Evolutionary conservation across 2,888 invertebrate species (phyloP).

Genomic region (Melinaea marsaeus): DNA sequence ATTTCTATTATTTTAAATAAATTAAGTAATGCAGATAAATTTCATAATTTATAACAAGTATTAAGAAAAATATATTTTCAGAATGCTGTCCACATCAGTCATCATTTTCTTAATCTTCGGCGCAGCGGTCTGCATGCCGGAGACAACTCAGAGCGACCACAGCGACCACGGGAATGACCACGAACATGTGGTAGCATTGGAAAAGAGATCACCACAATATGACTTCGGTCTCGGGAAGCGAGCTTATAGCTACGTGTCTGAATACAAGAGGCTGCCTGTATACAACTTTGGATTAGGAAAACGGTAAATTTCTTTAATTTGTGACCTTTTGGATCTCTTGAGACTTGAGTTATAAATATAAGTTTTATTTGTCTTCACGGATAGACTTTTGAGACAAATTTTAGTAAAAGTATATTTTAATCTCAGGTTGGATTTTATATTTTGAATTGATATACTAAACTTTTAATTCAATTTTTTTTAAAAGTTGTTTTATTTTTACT

Average conservation of each 20-base stretch:
- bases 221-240: constrained; percentile 76
- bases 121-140: constrained; percentile 58
- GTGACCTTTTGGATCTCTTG: background rate
- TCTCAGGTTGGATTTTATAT: too few species aligned
- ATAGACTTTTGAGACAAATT: too few species aligned
- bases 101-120: constrained; percentile 56
- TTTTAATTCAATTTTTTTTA: too few species aligned
- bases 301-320: constrained; percentile 44
- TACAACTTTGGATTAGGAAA: constrained; percentile 81
- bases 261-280: constrained; percentile 78
- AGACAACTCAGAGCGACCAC: constrained; percentile 50
- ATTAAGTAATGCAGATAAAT: too few species aligned
- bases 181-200: constrained; percentile 42
- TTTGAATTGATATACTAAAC: too few species aligned
- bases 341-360: background rate
- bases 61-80: constrained; percentile 44
- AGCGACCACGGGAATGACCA: constrained; percentile 45
- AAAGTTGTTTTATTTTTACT: too few species aligned
- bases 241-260: constrained; percentile 80
- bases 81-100: constrained; percentile 60
- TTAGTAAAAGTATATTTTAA: too few species aligned
- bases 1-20: too few species aligned
- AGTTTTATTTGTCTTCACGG: too few species aligned
- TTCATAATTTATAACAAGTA: background rate
- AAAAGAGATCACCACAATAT: constrained; percentile 73